Conservation (phyloP, 2,888 invertebrate genomes). For the Empis livida region DNA sequence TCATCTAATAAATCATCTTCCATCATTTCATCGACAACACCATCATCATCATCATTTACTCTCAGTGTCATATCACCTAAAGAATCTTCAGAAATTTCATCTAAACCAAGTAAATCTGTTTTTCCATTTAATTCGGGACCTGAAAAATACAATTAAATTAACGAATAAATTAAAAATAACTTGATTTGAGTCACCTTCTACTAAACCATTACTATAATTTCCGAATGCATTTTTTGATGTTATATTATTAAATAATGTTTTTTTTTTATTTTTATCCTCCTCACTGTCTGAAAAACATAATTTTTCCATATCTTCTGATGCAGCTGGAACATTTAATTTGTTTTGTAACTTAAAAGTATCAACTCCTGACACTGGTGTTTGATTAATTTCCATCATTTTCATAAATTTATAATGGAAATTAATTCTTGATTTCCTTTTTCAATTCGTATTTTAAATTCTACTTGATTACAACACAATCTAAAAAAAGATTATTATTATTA, state of each 20-base stretch:
- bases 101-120: not conserved
- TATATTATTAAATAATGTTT: not conserved
- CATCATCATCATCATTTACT: not conserved
- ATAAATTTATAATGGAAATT: too few relatives aligned
- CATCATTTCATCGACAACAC: not conserved
- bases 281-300: slow-evolving; percentile 2
- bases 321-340: not conserved
- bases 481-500: too few relatives aligned
- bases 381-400: not conserved
- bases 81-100: not conserved
- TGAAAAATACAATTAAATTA: not conserved
- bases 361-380: not conserved
- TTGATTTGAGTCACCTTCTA: not conserved
- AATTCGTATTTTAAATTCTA: too few relatives aligned
- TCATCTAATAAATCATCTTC: not conserved
- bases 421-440: too few relatives aligned
- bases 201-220: not conserved
- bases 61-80: too few relatives aligned
- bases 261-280: not conserved
- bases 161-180: too few relatives aligned
- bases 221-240: not conserved
- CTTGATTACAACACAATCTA: too few relatives aligned
- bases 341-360: not conserved
- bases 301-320: slow-evolving; percentile 6
- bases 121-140: not conserved